A percentile compares a stretch with the other conserved stretches of the same genome.
Conservation (phyloP, 1,140 invertebrate species). For the Cydia amplana region DNA sequence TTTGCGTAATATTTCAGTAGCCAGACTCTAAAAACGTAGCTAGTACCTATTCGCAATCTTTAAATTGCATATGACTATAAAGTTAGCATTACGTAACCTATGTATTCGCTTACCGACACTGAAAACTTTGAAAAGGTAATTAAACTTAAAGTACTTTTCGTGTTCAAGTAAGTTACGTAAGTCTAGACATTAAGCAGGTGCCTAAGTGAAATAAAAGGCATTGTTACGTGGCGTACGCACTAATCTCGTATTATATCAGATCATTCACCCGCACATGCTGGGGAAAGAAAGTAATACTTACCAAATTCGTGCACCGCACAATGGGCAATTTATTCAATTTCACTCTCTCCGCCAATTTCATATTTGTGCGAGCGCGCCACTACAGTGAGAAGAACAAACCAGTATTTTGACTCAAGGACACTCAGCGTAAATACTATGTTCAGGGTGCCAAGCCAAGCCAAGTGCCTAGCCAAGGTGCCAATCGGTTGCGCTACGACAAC, state of each 20-base stretch:
- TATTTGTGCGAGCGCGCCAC: conserved; percentile 47
- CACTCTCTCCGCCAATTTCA: conserved; percentile 74
- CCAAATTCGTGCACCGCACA: conserved; percentile 73
- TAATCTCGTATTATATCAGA: conserved; percentile 30
- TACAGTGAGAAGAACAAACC: neutral
- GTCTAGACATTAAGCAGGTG: conserved; percentile 16
- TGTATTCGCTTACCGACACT: neutral
- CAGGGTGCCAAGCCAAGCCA: too few relatives aligned
- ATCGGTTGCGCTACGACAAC: too few relatives aligned
- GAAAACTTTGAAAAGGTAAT: neutral
- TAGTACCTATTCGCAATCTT: too few relatives aligned
- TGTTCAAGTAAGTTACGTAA: neutral
- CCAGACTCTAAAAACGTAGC: too few relatives aligned
- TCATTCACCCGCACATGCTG: conserved; percentile 49
- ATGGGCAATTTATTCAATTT: conserved; percentile 77
- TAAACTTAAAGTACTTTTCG: conserved; percentile 1
- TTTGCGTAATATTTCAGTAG: too few relatives aligned
- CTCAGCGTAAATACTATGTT: too few relatives aligned
- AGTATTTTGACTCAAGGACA: neutral
- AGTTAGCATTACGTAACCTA: neutral
- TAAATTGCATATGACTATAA: too few relatives aligned
- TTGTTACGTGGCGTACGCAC: conserved; percentile 27
- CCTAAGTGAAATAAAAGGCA: conserved; percentile 21
- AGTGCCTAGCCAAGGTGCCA: too few relatives aligned
- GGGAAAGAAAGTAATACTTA: conserved; percentile 72